Evolutionary conservation across 2,797 vertebrate species (phyloP).

Genomic region (Falco naumanni): DNA sequence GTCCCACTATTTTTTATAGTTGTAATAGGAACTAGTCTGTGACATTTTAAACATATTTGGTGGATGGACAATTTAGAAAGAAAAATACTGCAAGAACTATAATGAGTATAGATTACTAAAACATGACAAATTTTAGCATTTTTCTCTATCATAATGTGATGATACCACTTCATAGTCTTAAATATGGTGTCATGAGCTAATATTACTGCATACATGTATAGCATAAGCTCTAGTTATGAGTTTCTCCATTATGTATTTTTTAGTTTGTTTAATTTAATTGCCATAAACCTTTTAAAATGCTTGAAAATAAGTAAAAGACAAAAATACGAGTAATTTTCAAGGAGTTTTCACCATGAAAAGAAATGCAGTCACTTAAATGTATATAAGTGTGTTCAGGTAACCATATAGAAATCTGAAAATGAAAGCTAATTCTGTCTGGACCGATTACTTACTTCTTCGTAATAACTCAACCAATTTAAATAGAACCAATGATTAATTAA

Average conservation of each 20-base stretch:
- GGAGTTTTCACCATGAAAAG: background rate
- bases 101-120: background rate
- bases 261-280: background rate
- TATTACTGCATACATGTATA: background rate
- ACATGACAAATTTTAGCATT: background rate
- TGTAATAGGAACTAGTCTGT: background rate
- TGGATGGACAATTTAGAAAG: background rate
- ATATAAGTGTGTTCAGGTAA: background rate
- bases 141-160: background rate
- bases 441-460: background rate
- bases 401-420: background rate
- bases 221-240: background rate
- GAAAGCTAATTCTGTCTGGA: background rate
- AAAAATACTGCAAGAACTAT: background rate
- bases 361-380: background rate
- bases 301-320: background rate
- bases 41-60: background rate
- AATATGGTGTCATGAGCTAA: background rate
- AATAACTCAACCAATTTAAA: background rate
- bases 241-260: background rate
- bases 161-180: background rate
- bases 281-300: background rate
- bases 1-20: background rate
- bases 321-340: background rate
- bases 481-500: constrained; percentile 3